Base-by-base conservation (phyloP, 2,113 vertebrate genomes). In the Oostethus manadensis region DNA sequence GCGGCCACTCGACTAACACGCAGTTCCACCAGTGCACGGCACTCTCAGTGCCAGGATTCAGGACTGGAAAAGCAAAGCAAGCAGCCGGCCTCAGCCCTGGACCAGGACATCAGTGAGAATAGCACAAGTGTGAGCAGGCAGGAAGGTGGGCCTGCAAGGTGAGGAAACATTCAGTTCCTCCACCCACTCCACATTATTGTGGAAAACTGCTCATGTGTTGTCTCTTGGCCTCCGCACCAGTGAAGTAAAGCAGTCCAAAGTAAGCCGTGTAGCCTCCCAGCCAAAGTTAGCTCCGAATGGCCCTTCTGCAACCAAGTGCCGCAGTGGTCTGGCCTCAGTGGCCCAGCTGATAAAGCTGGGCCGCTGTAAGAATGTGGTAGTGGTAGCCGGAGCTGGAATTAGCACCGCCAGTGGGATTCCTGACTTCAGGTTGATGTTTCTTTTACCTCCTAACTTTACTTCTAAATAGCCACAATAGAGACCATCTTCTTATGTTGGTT, bases 341-440 rank as follows among this genome's bases (percentile, higher is more conserved):
- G 86, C 90, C 65, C 89, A 88, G 57, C 84, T 90, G 43, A 77
- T 90, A 55, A 90, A 88, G 70, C 81, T 89, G 0, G 86, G 87
- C 4, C 85, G 79, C 45, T 86, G 88, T 54, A 84, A 77, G 69
- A 89, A 91, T 6, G 73, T 91, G 21, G 84, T 92, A 56, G 89
- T 92, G 68, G 87, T 92, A 73, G 87, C 87, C 0, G 90, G 91
- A 58, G 91, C 91, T 3, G 91, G 91, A 40, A 90, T 92, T 81
- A 92, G 90, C 83, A 92, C 91, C 1, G 78, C 88, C 69, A 92
- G 90, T 3, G 91, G 91, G 1, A 92, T 92, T 63, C 91, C 91
- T 9, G 91, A 91, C 77, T 92, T 92, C 73, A 89, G 90, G 90
- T 90, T 20, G 42, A 71, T 49, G 14, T 29, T 18, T 33, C 38